Base-by-base conservation (phyloP, 2,113 vertebrate species). In the Hassar affinis region DNA sequence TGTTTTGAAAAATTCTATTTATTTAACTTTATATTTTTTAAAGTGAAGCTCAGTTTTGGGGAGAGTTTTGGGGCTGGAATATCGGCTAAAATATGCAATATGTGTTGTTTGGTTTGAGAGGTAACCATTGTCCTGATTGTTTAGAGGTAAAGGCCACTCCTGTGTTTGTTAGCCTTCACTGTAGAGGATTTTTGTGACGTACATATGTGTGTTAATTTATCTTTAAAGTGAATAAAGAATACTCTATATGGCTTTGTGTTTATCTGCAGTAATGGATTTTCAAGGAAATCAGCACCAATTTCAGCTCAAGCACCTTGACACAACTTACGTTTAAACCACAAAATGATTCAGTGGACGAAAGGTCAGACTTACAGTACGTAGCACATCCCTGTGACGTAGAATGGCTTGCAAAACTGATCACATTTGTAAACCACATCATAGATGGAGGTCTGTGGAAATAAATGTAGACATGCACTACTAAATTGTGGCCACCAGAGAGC, bases 161-260 rank as follows among this genome's bases (percentile, higher is more conserved):
- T 88, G 87, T 90, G 77, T 84, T 88, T 82, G 83, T 89, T 80
- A 86, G 84, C 47, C 72, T 84, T 89, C 86, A 90, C 83, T 86
- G 85, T 90, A 90, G 86, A 88, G 75, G 77, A n/a, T 87, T 87
- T 88, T 83, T 86, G 90, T 90, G 89, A 87, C 89, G 87, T 88
- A 91, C 88, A 90, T 89, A 88, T 89, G 82, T 64, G 72, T 89
- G 88, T 85, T 90, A 85, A 86, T 90, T 92, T 89, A 89, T 85
- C 87, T 84, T 84, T 85, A 90, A 90, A 85, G 80, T 91, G 82
- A 91, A 90, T 91, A 91, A 92, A 91, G 84, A 85, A 86, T 89
- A 86, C 80, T 88, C 89, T 72, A 82, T 85, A 90, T 79, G 79
- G 69, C 74, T 79, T 33, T 79, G 52, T 74, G 69, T 12, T 85